Base-by-base conservation (phyloP, 2,797 vertebrate species). In the Typhlichthys subterraneus region DNA sequence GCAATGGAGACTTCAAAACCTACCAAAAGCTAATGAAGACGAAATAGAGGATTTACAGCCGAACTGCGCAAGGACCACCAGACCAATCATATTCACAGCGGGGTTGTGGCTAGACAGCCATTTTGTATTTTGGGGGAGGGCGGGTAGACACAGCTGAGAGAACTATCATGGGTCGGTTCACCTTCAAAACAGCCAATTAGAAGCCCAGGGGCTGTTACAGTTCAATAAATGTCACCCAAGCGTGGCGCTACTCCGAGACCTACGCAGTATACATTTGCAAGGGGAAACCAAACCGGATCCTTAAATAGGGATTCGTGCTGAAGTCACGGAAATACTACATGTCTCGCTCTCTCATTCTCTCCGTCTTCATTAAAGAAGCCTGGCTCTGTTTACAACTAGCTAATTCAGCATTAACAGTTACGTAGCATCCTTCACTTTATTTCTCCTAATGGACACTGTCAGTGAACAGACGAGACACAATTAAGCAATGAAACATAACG, bases 1-100 rank as follows among this genome's bases (percentile, higher is more conserved):
- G 81, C 85, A 83, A 92, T 88, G 87, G 86, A 88, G 88, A 89
- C 69, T 65, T 89, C 85, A 66, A 67, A 79, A 63, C 81, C 67
- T 61, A 59, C 61, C 49, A 59, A 72, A 6, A 15, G 33, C 13
- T 9, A 33, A 42, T 42, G 33, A 14, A 45, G 14, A 56, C 14
- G 12, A 23, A 70, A 72, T 67, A 70, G 38, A 70, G 76, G 83
- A 89, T 91, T 89, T 91, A 90, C 71, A 73, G 80, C 73, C 14
- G 11, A 57, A 76, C 70, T 71, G 60, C 67, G 59, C 75, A 80
- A 87, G 85, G 86, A 89, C 75, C 69, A 68, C 86, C 70, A 68
- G 70, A 72, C 76, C 69, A 42, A 84, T 59, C 59, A 19, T 57
- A 49, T 62, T 2, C 56, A 57, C 17, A 45, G 13, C 76, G 54